Percentiles rank a stretch among this genome's conserved stretches.
Evolutionary conservation across 37 sponge, comb jelly and placozoan genomes (phyloP).

Genomic region (Geodia barretti): DNA sequence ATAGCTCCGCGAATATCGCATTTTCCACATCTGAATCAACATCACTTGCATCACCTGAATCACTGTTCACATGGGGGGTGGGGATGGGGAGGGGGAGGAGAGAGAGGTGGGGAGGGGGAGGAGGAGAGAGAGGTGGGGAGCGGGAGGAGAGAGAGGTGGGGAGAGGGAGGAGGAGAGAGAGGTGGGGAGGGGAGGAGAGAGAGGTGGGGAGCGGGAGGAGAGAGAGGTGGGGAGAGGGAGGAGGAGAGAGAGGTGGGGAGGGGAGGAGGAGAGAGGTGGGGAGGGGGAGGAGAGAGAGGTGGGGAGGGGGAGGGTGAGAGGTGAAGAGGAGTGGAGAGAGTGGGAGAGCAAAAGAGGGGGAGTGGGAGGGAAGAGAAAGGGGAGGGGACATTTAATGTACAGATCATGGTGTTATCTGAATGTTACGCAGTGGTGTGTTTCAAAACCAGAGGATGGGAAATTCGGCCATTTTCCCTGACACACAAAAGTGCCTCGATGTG

Average conservation of each 20-base stretch:
- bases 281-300: constrained; percentile 5
- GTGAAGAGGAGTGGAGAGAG: constrained; percentile 1
- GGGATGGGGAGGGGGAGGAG: background rate
- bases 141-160: background rate
- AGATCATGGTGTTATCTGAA: background rate
- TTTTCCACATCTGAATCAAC: constrained; percentile 20
- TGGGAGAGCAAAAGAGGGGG: constrained; percentile 3
- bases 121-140: constrained; percentile 1
- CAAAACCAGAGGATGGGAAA: no score
- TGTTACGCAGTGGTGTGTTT: background rate
- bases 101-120: background rate
- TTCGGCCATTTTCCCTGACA: no score
- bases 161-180: background rate
- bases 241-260: no score
- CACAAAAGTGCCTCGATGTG: no score
- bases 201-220: background rate
- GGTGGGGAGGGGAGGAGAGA: background rate
- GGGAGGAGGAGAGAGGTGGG: constrained; percentile 28
- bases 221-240: constrained; percentile 20
- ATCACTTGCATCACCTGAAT: background rate
- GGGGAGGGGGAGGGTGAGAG: background rate
- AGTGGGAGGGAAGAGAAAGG: constrained; percentile 4
- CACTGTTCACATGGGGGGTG: background rate
- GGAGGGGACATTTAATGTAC: background rate
- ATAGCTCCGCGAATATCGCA: constrained; percentile 36